Percentiles rank a stretch among this genome's conserved stretches.
Conservation (phyloP, 2,113 vertebrate species). For the Nycticryphes semicollaris region DNA sequence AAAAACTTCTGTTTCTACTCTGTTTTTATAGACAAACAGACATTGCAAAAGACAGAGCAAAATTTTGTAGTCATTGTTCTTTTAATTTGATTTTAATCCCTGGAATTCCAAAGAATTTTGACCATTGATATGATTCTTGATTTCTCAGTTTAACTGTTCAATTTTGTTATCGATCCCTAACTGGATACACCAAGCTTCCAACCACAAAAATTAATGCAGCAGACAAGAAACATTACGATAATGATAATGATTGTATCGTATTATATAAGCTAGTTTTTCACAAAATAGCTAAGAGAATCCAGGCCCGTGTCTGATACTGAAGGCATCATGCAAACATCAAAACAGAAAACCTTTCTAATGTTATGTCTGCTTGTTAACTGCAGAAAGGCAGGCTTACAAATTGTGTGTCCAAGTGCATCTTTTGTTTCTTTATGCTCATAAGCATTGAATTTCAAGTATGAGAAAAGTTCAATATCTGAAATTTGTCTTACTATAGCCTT, state of each 20-base stretch:
- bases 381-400: background rate
- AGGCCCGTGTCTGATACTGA: background rate
- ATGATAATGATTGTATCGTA: background rate
- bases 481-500: background rate
- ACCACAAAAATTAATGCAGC: background rate
- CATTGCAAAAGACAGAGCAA: background rate
- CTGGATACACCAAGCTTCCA: background rate
- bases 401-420: background rate
- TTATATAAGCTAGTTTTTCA: background rate
- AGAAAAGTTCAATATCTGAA: background rate
- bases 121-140: background rate
- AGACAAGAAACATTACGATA: background rate
- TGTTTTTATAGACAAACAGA: background rate
- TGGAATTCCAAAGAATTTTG: background rate
- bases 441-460: background rate
- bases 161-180: background rate
- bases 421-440: background rate
- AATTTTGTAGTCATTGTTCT: background rate
- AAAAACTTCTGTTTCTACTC: background rate
- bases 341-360: background rate
- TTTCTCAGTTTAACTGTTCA: background rate
- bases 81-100: background rate
- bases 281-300: background rate
- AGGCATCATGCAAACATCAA: background rate
- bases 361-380: background rate